These are phyloP conservation scores for Beaufortia kweichowensis DNA, from an alignment of 2,113 vertebrate species.

Conservation along the genomic window DNA sequence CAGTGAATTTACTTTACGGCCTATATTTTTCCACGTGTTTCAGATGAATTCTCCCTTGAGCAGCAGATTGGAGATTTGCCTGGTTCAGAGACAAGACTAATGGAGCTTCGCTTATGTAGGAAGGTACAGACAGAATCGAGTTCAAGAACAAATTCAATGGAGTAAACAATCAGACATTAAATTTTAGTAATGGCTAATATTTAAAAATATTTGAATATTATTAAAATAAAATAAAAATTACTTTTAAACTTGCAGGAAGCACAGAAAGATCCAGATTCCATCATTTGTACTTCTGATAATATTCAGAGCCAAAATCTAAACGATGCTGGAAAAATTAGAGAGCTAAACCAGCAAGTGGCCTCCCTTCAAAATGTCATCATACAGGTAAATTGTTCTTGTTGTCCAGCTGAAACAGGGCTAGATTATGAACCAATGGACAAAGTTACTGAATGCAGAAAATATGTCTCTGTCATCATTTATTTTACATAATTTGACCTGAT, in stretches of 20 bases:
- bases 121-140: conserved; percentile 54
- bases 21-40: conserved; percentile 52
- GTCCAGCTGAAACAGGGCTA: not conserved
- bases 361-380: conserved; percentile 68
- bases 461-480: not conserved
- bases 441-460: not conserved
- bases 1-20: conserved; percentile 29
- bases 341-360: conserved; percentile 72
- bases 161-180: not conserved
- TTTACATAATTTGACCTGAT: conserved; percentile 5
- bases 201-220: too few species aligned
- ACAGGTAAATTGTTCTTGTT: conserved; percentile 60
- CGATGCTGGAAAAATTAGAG: conserved; percentile 68
- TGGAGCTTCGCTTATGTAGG: conserved; percentile 72
- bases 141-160: not conserved
- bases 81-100: conserved; percentile 58
- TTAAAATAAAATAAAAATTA: too few species aligned
- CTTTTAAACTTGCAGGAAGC: conserved; percentile 57
- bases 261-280: conserved; percentile 25
- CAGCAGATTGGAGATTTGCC: conserved; percentile 66
- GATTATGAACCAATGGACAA: too few species aligned
- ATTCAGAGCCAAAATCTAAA: conserved; percentile 50
- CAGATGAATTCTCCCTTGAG: conserved; percentile 61
- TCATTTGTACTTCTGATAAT: conserved; percentile 23
- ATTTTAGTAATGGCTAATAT: too few species aligned